A percentile compares a stretch with the other conserved stretches of the same genome.
These are phyloP conservation scores for Tolypeutes matacus DNA, from an alignment of 2,797 vertebrate species.

Conservation along the genomic window DNA sequence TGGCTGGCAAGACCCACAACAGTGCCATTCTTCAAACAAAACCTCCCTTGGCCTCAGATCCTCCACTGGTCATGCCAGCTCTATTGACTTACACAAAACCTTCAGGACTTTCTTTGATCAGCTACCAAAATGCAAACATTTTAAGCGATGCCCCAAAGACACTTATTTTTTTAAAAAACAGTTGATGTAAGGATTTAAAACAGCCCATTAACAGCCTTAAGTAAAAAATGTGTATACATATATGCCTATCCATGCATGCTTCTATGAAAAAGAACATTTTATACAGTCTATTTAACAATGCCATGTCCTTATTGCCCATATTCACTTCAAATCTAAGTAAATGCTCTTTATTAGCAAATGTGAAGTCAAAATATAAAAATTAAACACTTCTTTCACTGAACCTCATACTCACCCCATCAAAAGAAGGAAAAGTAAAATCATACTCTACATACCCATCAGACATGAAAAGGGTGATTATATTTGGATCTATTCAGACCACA, in stretches of 20 bases:
- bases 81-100: conserved; percentile 81
- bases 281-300: conserved; percentile 72
- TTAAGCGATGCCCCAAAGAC: conserved; percentile 74
- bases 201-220: conserved; percentile 79
- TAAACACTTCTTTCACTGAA: conserved; percentile 61
- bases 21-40: conserved; percentile 80
- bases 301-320: conserved; percentile 37
- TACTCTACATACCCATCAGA: background rate
- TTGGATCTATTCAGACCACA: conserved; percentile 5
- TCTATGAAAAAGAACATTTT: conserved; percentile 62
- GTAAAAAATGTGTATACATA: conserved; percentile 67
- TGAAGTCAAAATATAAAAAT: conserved; percentile 66
- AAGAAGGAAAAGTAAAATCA: conserved; percentile 45
- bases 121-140: conserved; percentile 82
- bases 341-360: conserved; percentile 56
- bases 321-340: conserved; percentile 60
- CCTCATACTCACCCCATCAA: background rate
- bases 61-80: conserved; percentile 68
- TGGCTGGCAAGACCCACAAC: conserved; percentile 64
- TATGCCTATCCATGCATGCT: conserved; percentile 11
- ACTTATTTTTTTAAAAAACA: conserved; percentile 63
- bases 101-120: conserved; percentile 83
- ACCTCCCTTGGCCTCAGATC: conserved; percentile 66
- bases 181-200: conserved; percentile 80
- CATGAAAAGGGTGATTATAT: conserved; percentile 38